phyloP scores from a whole-genome alignment of 2,113 vertebrate species.

The Malurus melanocephalus region DNA sequence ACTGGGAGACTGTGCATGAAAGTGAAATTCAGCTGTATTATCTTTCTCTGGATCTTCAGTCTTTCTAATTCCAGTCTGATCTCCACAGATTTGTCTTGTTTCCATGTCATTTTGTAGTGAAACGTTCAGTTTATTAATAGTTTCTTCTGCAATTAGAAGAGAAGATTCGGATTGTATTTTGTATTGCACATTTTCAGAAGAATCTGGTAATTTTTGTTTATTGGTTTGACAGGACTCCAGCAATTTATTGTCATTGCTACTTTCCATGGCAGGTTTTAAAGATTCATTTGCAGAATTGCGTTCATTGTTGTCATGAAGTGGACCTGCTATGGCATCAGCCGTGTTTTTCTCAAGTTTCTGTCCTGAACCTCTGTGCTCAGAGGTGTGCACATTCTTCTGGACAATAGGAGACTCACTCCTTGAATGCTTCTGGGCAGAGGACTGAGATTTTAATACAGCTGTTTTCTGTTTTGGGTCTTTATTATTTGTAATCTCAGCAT shows the following conservation, averaged over 20 bases:
- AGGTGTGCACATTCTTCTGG: conserved; percentile 23
- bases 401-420: conserved; percentile 58
- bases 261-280: not conserved
- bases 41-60: not conserved
- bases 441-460: conserved; percentile 49
- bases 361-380: conserved; percentile 1
- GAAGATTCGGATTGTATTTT: not conserved
- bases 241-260: not conserved
- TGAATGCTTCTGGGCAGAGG: conserved; percentile 54
- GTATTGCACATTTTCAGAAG: conserved; percentile 28
- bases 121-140: not conserved
- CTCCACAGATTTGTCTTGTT: conserved; percentile 13
- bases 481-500: conserved; percentile 48
- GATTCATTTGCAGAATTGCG: conserved; percentile 1
- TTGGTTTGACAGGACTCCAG: not conserved
- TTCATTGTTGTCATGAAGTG: conserved; percentile 20
- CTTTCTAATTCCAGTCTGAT: conserved; percentile 31
- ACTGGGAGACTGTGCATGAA: conserved; percentile 34
- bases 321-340: not conserved
- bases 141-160: not conserved
- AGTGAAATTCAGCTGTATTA: conserved; percentile 19
- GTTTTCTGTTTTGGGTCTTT: conserved; percentile 71
- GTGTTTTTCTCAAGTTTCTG: conserved; percentile 20
- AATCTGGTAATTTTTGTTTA: conserved; percentile 25
- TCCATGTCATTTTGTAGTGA: conserved; percentile 21